A percentile compares a stretch with the other conserved stretches of the same genome.
These are phyloP conservation scores for Thaleichthys pacificus DNA, from an alignment of 2,797 vertebrate genomes.

Conservation along the genomic window DNA sequence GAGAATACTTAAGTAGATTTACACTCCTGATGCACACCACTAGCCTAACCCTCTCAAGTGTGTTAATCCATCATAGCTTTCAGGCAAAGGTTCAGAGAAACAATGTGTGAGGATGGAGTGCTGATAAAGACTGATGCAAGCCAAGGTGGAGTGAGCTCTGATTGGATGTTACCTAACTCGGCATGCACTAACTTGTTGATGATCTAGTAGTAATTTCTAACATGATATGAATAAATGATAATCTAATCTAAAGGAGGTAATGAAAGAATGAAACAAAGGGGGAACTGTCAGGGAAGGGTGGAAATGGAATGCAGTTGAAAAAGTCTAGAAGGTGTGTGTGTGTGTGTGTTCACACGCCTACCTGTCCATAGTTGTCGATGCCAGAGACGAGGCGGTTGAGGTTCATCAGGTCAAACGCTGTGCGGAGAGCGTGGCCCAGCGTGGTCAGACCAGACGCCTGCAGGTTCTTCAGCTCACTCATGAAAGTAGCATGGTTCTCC, in stretches of 20 bases:
- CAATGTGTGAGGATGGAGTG: conserved; percentile 19
- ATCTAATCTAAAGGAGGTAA: neutral
- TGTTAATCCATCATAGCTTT: conserved; percentile 43
- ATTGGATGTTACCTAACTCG: neutral
- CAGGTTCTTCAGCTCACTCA: conserved; percentile 98
- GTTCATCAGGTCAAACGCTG: conserved; percentile 97
- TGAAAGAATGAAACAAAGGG: neutral
- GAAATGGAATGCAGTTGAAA: no score
- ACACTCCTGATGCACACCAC: conserved; percentile 32
- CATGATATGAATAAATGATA: neutral
- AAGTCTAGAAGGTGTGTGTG: neutral
- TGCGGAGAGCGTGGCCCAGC: conserved; percentile 91
- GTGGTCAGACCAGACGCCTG: conserved; percentile 94
- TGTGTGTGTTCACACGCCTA: conserved; percentile 58
- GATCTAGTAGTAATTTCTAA: neutral
- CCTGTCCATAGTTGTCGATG: conserved; percentile 99
- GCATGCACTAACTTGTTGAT: neutral
- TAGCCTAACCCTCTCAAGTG: conserved; percentile 21
- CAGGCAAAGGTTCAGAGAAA: conserved; percentile 20
- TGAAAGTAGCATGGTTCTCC: conserved; percentile 97
- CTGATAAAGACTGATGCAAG: conserved; percentile 14
- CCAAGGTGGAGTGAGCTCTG: neutral
- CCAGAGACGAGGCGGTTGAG: conserved; percentile 98
- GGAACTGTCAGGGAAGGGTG: no score
- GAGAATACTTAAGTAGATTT: conserved; percentile 42